Base-by-base conservation (phyloP, 2,113 vertebrate species). In the Microcebus lehilahytsara region DNA sequence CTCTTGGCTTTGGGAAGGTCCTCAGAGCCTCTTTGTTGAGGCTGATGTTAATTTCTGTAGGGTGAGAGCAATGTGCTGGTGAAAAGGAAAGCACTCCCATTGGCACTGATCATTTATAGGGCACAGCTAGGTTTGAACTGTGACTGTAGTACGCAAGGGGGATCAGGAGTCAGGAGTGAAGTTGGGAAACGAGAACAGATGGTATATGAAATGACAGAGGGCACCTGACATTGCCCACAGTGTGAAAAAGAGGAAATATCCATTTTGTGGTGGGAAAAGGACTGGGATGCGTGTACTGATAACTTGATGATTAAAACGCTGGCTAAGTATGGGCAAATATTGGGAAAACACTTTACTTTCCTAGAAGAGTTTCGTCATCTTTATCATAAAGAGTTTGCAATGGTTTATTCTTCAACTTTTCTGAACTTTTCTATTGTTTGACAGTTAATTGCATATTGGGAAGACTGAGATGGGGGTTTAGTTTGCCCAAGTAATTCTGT, bases 391-490 rank as follows among this genome's bases (percentile, higher is more conserved):
- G 32, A 79, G 9, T 78, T 34, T 53, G 25, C 6, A 75, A 69
- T 11, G 14, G 19, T 40, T 89, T 22, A 64, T 22, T 69, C 32
- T 56, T 69, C n/a, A 32, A 7, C 13, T 71, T 84, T 56, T 49
- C 40, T 46, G 9, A 75, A 20, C 20, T 66, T 91, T 79, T 23
- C 9, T 1, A 22, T 25, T 40, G 19, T 9, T 19, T 85, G 58
- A 85, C 1, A 2, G 25, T 17, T 27, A 20, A 64, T 23, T 46
- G 34, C 4, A 27, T 3, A 6, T 23, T 3, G 1, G 16, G 9
- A 56, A 25, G 40, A 2, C 51, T n/a, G 42, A 78, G 37, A n/a
- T 74, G 17, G 17, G 16, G 22, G 3, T 34, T 10, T 11, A 13
- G 6, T 34, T 74, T n/a, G 22, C 0, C 4, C 20, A 19, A 11